Conservation (phyloP, 2,113 vertebrate genomes). For the Laticauda colubrina region DNA sequence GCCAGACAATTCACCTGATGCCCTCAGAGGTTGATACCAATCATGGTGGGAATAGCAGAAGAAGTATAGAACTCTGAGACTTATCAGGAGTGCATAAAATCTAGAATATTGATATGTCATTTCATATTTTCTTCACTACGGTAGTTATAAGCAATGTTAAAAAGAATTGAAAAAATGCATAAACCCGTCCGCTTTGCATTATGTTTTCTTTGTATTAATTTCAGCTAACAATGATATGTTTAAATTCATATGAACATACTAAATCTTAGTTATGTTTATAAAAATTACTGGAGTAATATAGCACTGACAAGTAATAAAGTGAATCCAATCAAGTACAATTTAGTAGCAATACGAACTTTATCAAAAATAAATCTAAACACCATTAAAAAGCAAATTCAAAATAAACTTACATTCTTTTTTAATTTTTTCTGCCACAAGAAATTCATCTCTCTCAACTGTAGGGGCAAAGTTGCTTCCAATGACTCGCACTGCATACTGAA, state of each 20-base stretch:
- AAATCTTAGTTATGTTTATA: not conserved
- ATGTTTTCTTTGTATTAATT: not conserved
- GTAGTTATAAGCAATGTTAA: not conserved
- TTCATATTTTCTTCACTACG: not conserved
- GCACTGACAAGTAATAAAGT: not conserved
- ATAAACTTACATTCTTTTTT: constrained; percentile 92
- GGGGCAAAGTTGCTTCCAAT: constrained; percentile 99
- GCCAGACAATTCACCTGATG: not conserved
- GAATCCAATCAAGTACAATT: not conserved
- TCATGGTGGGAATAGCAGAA: not conserved
- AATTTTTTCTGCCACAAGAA: constrained; percentile 96
- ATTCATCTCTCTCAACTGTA: constrained; percentile 95
- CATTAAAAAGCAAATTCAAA: constrained; percentile 20
- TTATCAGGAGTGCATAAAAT: not conserved
- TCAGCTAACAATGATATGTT: not conserved
- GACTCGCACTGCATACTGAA: constrained; percentile 96
- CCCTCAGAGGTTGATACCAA: not conserved
- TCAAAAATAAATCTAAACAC: not conserved
- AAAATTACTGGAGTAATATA: not conserved
- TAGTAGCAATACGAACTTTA: not conserved
- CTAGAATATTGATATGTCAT: not conserved
- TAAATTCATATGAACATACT: not conserved
- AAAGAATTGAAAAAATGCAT: not conserved
- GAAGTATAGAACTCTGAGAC: not conserved
- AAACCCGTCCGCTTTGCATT: not conserved